phyloP scores from a whole-genome alignment of 2,888 invertebrate species.

The Agrotis exclamationis region DNA sequence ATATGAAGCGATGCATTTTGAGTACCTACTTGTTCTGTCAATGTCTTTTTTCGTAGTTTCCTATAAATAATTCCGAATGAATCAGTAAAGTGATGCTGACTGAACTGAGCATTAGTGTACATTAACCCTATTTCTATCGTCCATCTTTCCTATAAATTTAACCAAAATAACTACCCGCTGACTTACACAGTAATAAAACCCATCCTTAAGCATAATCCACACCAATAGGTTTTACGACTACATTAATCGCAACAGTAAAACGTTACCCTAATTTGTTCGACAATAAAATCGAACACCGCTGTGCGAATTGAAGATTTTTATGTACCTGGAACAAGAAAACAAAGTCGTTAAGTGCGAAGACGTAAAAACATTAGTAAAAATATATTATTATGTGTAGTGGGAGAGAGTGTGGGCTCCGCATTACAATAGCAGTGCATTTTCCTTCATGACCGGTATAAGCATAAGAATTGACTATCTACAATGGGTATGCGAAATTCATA shows the following conservation, averaged over 20 bases:
- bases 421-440: not conserved
- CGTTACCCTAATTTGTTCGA: slow-evolving; percentile 67
- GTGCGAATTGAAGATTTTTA: slow-evolving; percentile 68
- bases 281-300: slow-evolving; percentile 70
- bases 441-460: not conserved
- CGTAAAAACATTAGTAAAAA: slow-evolving; percentile 51
- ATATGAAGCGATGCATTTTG: too few species aligned
- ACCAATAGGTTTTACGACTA: slow-evolving; percentile 59
- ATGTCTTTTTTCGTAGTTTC: too few species aligned
- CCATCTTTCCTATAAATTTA: not conserved
- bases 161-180: slow-evolving; percentile 4
- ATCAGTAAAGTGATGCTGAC: too few species aligned
- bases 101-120: too few species aligned
- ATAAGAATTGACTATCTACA: not conserved
- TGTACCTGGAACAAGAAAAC: slow-evolving; percentile 84
- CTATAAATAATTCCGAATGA: too few species aligned
- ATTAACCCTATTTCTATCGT: too few species aligned
- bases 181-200: slow-evolving; percentile 38
- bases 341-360: slow-evolving; percentile 75
- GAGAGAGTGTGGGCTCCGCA: not conserved
- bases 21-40: too few species aligned
- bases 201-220: slow-evolving; percentile 44
- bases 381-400: slow-evolving; percentile 33
- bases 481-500: not conserved
- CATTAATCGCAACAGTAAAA: slow-evolving; percentile 70